phyloP scores from a whole-genome alignment of 2,888 invertebrate species.

The Muscina levida region DNA sequence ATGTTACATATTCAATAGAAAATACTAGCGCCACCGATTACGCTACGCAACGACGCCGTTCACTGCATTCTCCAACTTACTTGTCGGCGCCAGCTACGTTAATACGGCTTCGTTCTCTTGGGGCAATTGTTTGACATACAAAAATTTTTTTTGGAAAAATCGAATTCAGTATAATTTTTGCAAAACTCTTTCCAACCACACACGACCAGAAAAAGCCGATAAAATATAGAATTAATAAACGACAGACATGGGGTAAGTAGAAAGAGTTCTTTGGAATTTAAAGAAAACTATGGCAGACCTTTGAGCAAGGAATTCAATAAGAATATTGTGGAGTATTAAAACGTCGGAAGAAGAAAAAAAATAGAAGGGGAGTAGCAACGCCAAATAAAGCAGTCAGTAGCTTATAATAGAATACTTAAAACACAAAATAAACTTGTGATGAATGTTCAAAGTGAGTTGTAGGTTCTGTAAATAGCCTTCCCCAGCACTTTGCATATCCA shows the following conservation, averaged over 20 bases:
- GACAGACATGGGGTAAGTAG: constrained; percentile 66
- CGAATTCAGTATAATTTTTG: constrained; percentile 67
- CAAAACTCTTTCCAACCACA: constrained; percentile 51
- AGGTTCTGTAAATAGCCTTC: not conserved
- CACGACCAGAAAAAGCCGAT: constrained; percentile 51
- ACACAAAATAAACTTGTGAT: constrained; percentile 24
- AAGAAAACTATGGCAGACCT: too few relatives aligned
- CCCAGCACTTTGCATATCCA: not conserved
- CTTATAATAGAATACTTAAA: not conserved
- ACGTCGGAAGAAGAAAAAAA: constrained; percentile 13
- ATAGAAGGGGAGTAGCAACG: constrained; percentile 36
- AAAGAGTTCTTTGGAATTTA: not conserved
- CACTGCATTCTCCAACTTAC: too few relatives aligned
- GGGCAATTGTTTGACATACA: constrained; percentile 66
- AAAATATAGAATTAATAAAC: constrained; percentile 48
- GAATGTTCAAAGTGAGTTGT: constrained; percentile 20
- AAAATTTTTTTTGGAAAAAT: constrained; percentile 67
- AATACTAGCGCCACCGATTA: too few relatives aligned
- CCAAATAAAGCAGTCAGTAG: constrained; percentile 46
- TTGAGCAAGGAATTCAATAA: too few relatives aligned
- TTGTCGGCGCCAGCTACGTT: too few relatives aligned
- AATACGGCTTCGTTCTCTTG: not conserved
- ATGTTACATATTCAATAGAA: too few relatives aligned
- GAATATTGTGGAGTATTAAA: too few relatives aligned
- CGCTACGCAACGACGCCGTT: too few relatives aligned